Evolutionary conservation across 2,888 invertebrate species (phyloP).

Genomic region (Cosmopolites sordidus): DNA sequence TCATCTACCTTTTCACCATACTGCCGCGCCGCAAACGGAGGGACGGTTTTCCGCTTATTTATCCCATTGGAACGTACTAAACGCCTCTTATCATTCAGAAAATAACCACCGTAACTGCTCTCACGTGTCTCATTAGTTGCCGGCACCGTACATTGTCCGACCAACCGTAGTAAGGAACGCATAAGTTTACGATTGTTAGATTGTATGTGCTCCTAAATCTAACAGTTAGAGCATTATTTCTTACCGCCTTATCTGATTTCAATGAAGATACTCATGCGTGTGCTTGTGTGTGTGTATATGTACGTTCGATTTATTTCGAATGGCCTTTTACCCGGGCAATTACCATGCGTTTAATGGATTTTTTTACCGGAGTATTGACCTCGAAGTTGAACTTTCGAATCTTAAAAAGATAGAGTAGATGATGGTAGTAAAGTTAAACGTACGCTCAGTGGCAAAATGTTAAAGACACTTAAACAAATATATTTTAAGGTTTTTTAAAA

Average conservation of each 20-base stretch:
- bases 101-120: constrained; percentile 14
- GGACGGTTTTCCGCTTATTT: not conserved
- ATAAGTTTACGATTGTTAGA: constrained; percentile 15
- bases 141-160: constrained; percentile 10
- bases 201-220: constrained; percentile 23
- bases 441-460: no score
- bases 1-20: no score
- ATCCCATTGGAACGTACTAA: not conserved
- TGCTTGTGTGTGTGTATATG: constrained; percentile 19
- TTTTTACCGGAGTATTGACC: no score
- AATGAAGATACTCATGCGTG: constrained; percentile 1
- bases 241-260: constrained; percentile 19
- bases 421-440: no score
- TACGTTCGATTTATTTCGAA: constrained; percentile 7
- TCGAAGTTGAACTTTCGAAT: no score
- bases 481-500: no score
- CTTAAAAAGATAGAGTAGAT: no score
- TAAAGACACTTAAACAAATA: no score
- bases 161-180: constrained; percentile 12
- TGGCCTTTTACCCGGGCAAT: no score
- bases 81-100: constrained; percentile 8
- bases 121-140: constrained; percentile 22
- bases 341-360: no score
- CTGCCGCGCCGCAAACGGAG: no score
- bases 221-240: constrained; percentile 19